These are phyloP conservation scores for Listronotus oregonensis DNA, from an alignment of 1,140 invertebrate genomes.

Conservation along the genomic window DNA sequence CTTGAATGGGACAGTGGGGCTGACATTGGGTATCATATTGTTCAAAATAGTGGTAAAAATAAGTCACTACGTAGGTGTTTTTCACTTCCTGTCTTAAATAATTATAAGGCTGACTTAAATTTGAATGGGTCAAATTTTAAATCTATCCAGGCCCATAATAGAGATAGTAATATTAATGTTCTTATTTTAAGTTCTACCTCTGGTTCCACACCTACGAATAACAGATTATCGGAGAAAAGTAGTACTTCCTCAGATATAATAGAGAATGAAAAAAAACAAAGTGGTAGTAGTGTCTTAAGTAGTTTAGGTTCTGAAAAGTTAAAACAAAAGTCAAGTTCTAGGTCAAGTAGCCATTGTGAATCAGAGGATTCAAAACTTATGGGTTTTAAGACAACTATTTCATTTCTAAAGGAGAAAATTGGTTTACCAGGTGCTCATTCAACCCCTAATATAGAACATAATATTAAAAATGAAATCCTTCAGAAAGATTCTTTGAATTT, in stretches of 20 bases:
- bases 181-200: no score
- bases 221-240: no score
- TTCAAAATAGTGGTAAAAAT: not conserved
- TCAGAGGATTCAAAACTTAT: slow-evolving; percentile 9
- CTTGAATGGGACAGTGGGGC: slow-evolving; percentile 79
- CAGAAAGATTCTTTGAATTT: not conserved
- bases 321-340: not conserved
- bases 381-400: slow-evolving; percentile 17
- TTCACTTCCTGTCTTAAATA: slow-evolving; percentile 47
- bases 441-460: slow-evolving; percentile 38
- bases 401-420: slow-evolving; percentile 46
- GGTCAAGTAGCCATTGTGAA: slow-evolving; percentile 18
- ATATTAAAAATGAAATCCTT: not conserved
- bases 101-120: not conserved
- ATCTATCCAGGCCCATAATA: no score
- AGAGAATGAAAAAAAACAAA: no score
- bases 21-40: slow-evolving; percentile 70
- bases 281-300: no score
- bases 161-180: no score
- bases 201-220: no score
- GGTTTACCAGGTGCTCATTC: slow-evolving; percentile 50
- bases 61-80: slow-evolving; percentile 42
- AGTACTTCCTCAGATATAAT: no score
- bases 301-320: not conserved
- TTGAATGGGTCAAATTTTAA: no score